Evolutionary conservation across 2,888 invertebrate genomes (phyloP), one percentile per base, ranked within the genome.

Genomic region (Cabera pusaria): DNA sequence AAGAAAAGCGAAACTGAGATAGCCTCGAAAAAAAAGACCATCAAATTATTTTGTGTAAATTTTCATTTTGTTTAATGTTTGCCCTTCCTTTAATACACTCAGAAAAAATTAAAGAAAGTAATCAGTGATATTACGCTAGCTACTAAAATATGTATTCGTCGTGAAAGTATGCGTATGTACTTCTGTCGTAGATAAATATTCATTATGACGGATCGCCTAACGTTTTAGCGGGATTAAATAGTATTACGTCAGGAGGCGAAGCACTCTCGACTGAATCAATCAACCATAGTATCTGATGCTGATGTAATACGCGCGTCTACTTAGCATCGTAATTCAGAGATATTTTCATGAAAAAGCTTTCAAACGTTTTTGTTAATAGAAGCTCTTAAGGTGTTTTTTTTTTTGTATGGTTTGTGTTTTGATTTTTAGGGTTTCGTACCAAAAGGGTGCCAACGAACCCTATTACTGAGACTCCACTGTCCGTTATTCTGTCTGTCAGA

Each of bases 141-240:
- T 85, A 86, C 86, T 87, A 83, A 87, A 88, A 87, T 86, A 88
- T 88, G 87, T 86, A 88, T 86, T 72, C 84, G 82, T 84, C 84
- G 82, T 86, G 86, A 87, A 87, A 86, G 85, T 87, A 83, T 84
- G 78, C 72, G 73, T 73, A n/a, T n/a, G 72, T 74, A 76, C 73
- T 81, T 82, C 80, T 79, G 84, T 76, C 61, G 76, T 67, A 76
- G 64, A 87, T 87, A 88, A 86, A 87, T 86, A 85, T 87, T 88
- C 87, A 88, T 87, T 86, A 88, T 80, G 77, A 69, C 71, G 83
- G 85, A 79, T 86, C 80, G 83, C 66, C 70, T 75, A 69, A 67
- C 84, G 85, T 87, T 88, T 88, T 85, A 88, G 87, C 80, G 75
- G 77, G 82, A 88, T 88, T 86, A 88, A 86, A 83, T 77, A 75